phyloP scores from a whole-genome alignment of 2,797 vertebrate species.

The Bryconaethiops microstoma region DNA sequence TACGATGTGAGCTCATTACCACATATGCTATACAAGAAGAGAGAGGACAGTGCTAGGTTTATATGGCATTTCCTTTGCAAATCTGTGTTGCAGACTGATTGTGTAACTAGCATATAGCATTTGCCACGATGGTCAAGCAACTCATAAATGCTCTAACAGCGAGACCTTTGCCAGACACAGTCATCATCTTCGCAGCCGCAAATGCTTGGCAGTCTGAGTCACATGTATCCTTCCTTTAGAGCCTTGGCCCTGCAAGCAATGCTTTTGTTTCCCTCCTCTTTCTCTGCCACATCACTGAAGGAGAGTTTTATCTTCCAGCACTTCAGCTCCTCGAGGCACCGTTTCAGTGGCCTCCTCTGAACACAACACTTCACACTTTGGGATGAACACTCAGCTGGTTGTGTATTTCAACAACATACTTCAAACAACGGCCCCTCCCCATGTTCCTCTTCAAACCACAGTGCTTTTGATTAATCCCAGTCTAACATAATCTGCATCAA shows the following conservation, averaged over 20 bases:
- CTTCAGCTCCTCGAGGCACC: conserved; percentile 35
- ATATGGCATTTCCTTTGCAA: neutral
- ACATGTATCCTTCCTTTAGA: conserved; percentile 20
- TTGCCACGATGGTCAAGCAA: neutral
- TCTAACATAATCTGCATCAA: neutral
- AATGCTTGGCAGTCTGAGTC: conserved; percentile 23
- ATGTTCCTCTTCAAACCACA: neutral
- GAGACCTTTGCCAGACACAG: neutral
- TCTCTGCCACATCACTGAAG: conserved; percentile 31
- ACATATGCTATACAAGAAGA: neutral
- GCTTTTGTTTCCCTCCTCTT: conserved; percentile 29
- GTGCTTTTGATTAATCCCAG: conserved; percentile 25
- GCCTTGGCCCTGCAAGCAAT: conserved; percentile 10
- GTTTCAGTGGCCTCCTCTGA: conserved; percentile 52
- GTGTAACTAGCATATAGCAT: neutral
- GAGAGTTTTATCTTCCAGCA: conserved; percentile 37
- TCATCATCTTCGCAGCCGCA: neutral
- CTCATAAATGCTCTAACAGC: neutral
- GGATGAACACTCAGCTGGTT: conserved; percentile 38
- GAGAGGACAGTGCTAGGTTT: neutral
- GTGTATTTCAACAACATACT: conserved; percentile 27
- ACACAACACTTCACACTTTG: conserved; percentile 14
- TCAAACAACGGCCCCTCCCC: conserved; percentile 20
- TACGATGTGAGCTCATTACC: too few relatives aligned
- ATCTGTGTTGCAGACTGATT: neutral